These are phyloP conservation scores for Tragelaphus imberbis DNA, from an alignment of 2,113 vertebrate species.

Conservation along the genomic window DNA sequence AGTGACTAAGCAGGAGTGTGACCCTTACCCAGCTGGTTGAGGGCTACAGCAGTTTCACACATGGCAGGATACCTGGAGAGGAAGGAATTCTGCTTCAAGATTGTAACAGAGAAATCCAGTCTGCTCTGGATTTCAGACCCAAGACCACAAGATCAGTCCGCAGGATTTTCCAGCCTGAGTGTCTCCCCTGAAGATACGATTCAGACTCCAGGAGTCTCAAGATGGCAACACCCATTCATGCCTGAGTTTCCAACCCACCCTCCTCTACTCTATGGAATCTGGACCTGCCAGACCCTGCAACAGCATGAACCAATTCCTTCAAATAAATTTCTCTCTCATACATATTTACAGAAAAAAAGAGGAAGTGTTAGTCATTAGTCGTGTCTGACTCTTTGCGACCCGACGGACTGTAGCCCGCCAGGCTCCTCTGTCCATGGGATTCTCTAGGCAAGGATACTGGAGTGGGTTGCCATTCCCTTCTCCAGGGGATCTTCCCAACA, in stretches of 20 bases:
- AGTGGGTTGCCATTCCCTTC: neutral
- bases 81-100: too few species aligned
- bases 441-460: neutral
- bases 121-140: neutral
- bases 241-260: neutral
- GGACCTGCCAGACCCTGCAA: fast-evolving
- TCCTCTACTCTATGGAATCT: neutral
- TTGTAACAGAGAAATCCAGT: fast-evolving
- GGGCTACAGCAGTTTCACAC: neutral
- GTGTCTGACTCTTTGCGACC: neutral
- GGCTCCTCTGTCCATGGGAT: neutral
- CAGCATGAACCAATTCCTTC: neutral
- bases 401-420: fast-evolving
- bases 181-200: too few species aligned
- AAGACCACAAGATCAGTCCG: neutral
- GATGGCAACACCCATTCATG: fast-evolving
- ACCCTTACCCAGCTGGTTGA: too few species aligned
- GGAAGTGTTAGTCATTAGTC: fast-evolving
- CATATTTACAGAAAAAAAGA: neutral
- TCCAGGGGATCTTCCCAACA: neutral
- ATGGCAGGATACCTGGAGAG: neutral
- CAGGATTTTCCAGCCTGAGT: neutral
- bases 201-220: neutral
- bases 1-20: too few species aligned
- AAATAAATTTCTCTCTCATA: neutral